Evolutionary conservation across 1,140 invertebrate species (phyloP).

Genomic region (Semibalanus balanoides): DNA sequence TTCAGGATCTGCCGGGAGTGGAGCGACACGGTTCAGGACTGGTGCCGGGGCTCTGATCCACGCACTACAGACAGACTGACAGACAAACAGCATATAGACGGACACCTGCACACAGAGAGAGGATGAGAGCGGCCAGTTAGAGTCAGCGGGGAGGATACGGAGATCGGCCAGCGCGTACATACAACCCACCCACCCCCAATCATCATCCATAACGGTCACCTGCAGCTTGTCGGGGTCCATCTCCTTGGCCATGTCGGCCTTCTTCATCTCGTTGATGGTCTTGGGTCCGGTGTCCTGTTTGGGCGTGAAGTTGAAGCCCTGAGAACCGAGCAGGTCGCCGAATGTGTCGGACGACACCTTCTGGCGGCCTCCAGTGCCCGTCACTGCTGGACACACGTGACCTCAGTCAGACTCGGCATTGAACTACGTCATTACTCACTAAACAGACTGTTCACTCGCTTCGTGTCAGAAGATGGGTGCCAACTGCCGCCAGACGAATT

Average conservation of each 20-base stretch:
- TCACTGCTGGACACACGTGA: not conserved
- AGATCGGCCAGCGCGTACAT: not conserved
- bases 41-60: not conserved
- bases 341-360: conserved; percentile 53
- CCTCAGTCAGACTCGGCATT: not conserved
- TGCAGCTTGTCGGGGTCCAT: conserved; percentile 86
- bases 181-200: not conserved
- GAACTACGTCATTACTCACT: not conserved
- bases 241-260: conserved; percentile 64
- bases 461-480: not conserved
- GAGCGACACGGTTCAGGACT: not conserved
- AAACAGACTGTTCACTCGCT: not conserved
- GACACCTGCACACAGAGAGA: not conserved
- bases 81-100: not conserved
- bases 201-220: conserved; percentile 43
- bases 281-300: conserved; percentile 55
- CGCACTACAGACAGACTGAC: conserved; percentile 6
- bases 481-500: too few relatives aligned
- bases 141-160: too few relatives aligned
- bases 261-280: conserved; percentile 85
- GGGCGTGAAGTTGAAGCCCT: conserved; percentile 57
- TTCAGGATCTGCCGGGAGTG: conserved; percentile 40
- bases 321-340: conserved; percentile 73
- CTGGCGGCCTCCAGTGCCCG: not conserved
- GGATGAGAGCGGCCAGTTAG: not conserved